phyloP scores from a whole-genome alignment of 2,797 vertebrate species.

The Dicrostonyx torquatus region DNA sequence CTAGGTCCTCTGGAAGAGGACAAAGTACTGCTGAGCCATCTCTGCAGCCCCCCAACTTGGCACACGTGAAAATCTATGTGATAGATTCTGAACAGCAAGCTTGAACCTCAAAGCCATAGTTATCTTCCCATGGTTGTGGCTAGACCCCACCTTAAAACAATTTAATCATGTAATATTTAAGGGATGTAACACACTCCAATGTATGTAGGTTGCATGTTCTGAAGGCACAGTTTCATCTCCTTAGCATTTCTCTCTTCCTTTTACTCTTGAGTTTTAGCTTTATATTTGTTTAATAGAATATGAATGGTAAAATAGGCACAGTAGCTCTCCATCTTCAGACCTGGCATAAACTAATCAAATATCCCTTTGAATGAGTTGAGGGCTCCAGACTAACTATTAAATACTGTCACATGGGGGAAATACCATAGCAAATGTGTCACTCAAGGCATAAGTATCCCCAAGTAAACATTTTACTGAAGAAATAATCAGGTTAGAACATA shows the following conservation, averaged over 20 bases:
- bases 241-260: background rate
- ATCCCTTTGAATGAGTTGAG: slow-evolving; percentile 11
- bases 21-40: background rate
- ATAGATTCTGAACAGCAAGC: background rate
- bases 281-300: background rate
- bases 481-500: slow-evolving; percentile 10
- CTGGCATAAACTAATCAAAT: background rate
- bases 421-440: slow-evolving; percentile 15
- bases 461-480: slow-evolving; percentile 20
- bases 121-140: background rate
- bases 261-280: slow-evolving; percentile 35
- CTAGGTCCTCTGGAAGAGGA: background rate
- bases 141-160: background rate
- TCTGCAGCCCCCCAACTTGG: background rate
- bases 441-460: background rate
- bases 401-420: background rate
- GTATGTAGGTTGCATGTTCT: background rate
- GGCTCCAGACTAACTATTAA: slow-evolving; percentile 1
- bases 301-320: background rate
- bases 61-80: background rate
- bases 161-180: background rate
- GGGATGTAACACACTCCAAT: background rate
- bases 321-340: background rate
- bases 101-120: background rate
- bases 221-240: background rate